Base-by-base conservation (phyloP, 2,888 invertebrate genomes). In the Epinotia brunnichana region DNA sequence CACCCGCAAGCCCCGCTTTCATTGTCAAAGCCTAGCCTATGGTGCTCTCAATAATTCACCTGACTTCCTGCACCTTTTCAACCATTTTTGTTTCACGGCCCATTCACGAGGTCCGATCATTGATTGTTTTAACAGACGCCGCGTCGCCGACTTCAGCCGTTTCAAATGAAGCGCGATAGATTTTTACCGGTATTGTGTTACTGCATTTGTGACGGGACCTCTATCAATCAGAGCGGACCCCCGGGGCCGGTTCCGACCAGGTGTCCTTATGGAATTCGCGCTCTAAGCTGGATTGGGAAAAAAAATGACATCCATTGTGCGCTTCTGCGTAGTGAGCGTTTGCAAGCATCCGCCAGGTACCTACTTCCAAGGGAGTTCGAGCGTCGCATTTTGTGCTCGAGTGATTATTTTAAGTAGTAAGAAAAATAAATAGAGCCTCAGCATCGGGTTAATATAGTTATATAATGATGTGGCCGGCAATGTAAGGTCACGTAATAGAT, bases 121-220 rank as follows among this genome's bases (percentile, higher is more conserved):
- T 91, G 92, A 92, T 93, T 93, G 93, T 93, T 93, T 93, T 92
- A 92, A 85, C 84, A 93, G 93, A 93, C 93, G 85, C 84, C 75
- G 77, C 86, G 93, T 87, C 93, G 93, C 92, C 92, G 87, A 83
- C 80, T 82, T 81, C 80, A 82, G 75, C 76, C 81, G 79, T 81
- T 80, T 79, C 81, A 76, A 83, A 83, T 81, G 79, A 76, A 76
- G 75, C 77, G 79, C 77, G 82, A 84, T 66, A 66, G 66, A 56
- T 56, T 83, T 82, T 86, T 82, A 81, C 83, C 85, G 78, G 80
- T 80, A 86, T 86, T 86, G 86, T 86, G 82, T 83, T 48, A 48
- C 48, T 88, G 83, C 83, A 84, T 84, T 84, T 84, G 81, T 83
- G 87, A 86, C 86, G 87, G 87, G 87, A 85, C 90, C 87, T 89